Conservation (phyloP, 2,113 vertebrate species). For the Cyprinodon brontotheroides region DNA sequence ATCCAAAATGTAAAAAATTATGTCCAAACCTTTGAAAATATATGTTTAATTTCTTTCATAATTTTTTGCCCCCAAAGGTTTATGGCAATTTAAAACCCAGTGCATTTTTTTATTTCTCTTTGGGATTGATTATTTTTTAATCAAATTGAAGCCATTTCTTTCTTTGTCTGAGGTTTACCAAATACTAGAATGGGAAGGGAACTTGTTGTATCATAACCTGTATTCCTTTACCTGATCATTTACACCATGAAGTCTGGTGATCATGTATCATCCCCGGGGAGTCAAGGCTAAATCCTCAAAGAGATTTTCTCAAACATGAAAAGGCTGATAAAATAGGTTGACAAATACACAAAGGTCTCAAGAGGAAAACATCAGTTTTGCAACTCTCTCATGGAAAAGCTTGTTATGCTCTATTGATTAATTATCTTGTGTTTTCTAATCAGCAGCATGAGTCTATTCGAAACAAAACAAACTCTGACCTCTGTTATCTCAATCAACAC, state of each 20-base stretch:
- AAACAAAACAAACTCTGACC: constrained; percentile 27
- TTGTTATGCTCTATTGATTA: constrained; percentile 21
- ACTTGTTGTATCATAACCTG: constrained; percentile 33
- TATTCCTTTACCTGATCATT: constrained; percentile 35
- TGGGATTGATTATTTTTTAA: constrained; percentile 38
- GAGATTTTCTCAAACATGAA: constrained; percentile 37
- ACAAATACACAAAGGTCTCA: constrained; percentile 17
- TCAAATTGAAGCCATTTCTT: constrained; percentile 26
- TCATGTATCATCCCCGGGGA: constrained; percentile 33
- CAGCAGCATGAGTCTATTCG: background rate
- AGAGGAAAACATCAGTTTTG: constrained; percentile 8
- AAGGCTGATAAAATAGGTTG: constrained; percentile 30
- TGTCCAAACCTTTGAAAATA: background rate
- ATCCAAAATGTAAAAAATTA: background rate
- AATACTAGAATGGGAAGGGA: constrained; percentile 25
- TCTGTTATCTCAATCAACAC: constrained; percentile 31
- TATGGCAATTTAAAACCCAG: background rate
- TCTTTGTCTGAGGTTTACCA: constrained; percentile 32
- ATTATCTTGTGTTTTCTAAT: background rate
- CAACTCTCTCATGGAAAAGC: background rate
- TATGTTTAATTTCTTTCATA: background rate
- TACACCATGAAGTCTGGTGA: constrained; percentile 18
- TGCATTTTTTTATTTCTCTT: background rate
- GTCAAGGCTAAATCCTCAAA: constrained; percentile 23
- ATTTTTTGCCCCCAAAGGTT: background rate